Percentiles rank a stretch among this genome's conserved stretches.
phyloP scores from a whole-genome alignment of 2,888 invertebrate species.

The Lagria hirta region DNA sequence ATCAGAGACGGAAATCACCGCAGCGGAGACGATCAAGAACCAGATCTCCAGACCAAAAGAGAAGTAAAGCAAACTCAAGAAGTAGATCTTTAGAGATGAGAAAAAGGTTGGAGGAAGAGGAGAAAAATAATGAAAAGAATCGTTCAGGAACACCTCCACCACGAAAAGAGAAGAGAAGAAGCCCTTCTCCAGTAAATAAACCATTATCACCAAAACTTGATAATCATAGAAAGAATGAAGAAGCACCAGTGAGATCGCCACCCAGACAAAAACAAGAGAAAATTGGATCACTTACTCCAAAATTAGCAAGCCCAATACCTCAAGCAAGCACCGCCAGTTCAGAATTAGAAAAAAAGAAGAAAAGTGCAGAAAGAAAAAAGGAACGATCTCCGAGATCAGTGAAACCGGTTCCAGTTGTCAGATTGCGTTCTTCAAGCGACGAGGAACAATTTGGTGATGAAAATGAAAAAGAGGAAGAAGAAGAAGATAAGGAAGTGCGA shows the following conservation, averaged over 20 bases:
- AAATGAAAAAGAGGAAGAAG: constrained; percentile 60
- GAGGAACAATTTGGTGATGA: constrained; percentile 56
- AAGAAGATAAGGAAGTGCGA: constrained; percentile 67
- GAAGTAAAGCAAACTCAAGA: constrained; percentile 12
- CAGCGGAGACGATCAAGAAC: constrained; percentile 21
- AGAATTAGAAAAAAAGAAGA: constrained; percentile 18
- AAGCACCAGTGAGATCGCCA: constrained; percentile 4
- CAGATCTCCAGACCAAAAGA: constrained; percentile 11
- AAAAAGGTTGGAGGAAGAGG: constrained; percentile 9
- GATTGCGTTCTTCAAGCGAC: constrained; percentile 60
- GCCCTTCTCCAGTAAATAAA: too few relatives aligned
- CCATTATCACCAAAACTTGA: constrained; percentile 1
- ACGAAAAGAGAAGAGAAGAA: constrained; percentile 1
- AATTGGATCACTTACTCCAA: constrained; percentile 22
- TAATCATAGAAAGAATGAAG: constrained; percentile 6
- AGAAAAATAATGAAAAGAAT: constrained; percentile 8
- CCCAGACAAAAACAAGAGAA: too few relatives aligned
- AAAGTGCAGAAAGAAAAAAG: constrained; percentile 6
- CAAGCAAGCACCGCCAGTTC: constrained; percentile 9
- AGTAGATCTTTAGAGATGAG: constrained; percentile 13
- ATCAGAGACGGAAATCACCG: constrained; percentile 15
- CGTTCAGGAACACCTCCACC: constrained; percentile 2
- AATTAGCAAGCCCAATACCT: constrained; percentile 7
- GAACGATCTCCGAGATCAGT: constrained; percentile 10
- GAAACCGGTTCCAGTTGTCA: constrained; percentile 58